Conservation (phyloP, 30 jellyfish, hydroid and myxozoan genomes). For the Cassiopea andromeda region DNA sequence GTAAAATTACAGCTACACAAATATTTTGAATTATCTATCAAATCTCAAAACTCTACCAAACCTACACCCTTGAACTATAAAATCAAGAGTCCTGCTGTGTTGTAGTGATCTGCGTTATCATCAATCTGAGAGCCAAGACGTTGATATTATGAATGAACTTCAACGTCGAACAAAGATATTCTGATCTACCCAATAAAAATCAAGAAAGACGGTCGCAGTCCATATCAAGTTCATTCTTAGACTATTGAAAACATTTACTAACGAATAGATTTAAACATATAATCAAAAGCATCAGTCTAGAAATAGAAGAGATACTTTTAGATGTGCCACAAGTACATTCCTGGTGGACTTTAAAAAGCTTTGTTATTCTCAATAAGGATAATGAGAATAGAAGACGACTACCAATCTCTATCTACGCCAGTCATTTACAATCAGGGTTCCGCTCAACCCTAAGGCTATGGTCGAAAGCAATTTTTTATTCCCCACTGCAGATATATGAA, state of each 20-base stretch:
- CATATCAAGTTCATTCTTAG: conserved; percentile 3
- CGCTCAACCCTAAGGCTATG: too few relatives aligned
- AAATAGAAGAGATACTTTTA: not conserved
- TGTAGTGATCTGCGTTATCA: not conserved
- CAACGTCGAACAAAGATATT: not conserved
- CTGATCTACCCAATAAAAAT: not conserved
- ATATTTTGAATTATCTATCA: too few relatives aligned
- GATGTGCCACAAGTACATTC: conserved; percentile 11
- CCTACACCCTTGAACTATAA: too few relatives aligned
- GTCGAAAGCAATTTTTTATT: too few relatives aligned
- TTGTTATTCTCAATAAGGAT: not conserved
- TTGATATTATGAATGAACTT: not conserved
- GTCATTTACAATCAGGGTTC: too few relatives aligned
- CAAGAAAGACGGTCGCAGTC: not conserved
- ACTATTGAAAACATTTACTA: not conserved
- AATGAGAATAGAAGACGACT: too few relatives aligned
- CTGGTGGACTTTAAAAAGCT: not conserved
- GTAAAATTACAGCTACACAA: too few relatives aligned
- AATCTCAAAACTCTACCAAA: too few relatives aligned
- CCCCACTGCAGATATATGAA: too few relatives aligned
- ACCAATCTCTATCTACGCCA: too few relatives aligned
- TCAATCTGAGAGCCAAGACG: not conserved
- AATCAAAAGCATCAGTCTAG: not conserved
- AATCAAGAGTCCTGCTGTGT: too few relatives aligned
- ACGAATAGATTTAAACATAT: not conserved